Conservation (phyloP, 2,113 vertebrate species). For the Gopherus flavomarginatus region DNA sequence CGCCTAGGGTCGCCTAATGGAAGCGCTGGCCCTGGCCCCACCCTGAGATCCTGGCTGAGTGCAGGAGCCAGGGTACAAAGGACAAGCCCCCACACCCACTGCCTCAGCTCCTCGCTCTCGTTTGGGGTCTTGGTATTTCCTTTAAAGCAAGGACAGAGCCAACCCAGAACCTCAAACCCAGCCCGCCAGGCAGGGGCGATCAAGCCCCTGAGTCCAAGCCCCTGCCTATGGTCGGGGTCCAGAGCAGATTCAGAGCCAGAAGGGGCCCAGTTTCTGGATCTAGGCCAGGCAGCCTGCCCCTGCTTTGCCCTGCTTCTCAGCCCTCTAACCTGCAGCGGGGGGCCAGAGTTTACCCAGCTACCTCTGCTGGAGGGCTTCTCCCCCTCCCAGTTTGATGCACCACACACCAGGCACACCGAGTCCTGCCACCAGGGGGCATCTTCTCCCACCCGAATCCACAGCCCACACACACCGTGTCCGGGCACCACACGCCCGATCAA, state of each 20-base stretch:
- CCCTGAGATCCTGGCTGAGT: neutral
- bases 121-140: neutral
- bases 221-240: fast-evolving
- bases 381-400: no score
- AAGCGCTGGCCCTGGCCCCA: no score
- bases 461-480: neutral
- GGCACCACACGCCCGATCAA: neutral
- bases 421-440: neutral
- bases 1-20: no score
- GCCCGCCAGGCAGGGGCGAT: fast-evolving
- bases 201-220: fast-evolving
- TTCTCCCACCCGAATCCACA: no score
- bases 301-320: neutral
- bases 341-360: neutral
- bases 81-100: neutral
- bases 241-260: neutral
- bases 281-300: neutral
- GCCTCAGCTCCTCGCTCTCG: neutral
- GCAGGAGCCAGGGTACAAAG: neutral
- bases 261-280: neutral
- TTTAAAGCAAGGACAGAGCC: neutral
- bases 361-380: neutral
- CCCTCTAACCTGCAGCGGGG: neutral
- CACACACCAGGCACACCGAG: neutral
- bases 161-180: neutral